Conservation (phyloP, 2,888 invertebrate genomes). For the Patella ulyssiponensis region DNA sequence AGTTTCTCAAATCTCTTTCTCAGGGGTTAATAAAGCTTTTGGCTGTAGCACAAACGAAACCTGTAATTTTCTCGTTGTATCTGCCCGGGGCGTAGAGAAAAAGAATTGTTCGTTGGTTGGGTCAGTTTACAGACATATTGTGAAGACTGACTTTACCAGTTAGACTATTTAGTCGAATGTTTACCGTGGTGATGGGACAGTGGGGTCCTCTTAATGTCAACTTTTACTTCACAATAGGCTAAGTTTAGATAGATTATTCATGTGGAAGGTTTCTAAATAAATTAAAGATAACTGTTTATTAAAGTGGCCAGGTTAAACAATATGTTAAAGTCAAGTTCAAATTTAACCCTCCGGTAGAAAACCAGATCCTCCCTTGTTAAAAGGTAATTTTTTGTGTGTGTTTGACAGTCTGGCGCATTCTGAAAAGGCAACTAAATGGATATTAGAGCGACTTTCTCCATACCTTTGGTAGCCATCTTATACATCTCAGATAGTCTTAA, state of each 20-base stretch:
- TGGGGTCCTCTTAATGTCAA: slow-evolving; percentile 4
- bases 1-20: slow-evolving; percentile 2
- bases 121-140: slow-evolving; percentile 2
- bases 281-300: neutral
- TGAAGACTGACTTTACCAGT: slow-evolving; percentile 3
- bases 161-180: neutral
- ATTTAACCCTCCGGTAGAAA: no score
- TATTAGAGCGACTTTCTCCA: no score
- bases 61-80: slow-evolving; percentile 5
- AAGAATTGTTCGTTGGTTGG: neutral
- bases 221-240: neutral
- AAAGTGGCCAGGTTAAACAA: neutral
- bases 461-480: no score
- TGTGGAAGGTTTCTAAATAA: slow-evolving; percentile 5
- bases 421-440: no score
- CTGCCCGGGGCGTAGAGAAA: neutral
- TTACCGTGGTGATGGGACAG: neutral
- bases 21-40: neutral
- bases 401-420: no score
- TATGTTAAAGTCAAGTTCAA: neutral
- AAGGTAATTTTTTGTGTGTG: no score
- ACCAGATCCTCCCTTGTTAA: no score
- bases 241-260: neutral
- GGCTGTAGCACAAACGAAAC: neutral
- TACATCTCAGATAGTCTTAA: no score